Percentiles rank a stretch among this genome's conserved stretches.
Evolutionary conservation across 2,113 vertebrate genomes (phyloP).

Genomic region (Syngnathoides biaculeatus): DNA sequence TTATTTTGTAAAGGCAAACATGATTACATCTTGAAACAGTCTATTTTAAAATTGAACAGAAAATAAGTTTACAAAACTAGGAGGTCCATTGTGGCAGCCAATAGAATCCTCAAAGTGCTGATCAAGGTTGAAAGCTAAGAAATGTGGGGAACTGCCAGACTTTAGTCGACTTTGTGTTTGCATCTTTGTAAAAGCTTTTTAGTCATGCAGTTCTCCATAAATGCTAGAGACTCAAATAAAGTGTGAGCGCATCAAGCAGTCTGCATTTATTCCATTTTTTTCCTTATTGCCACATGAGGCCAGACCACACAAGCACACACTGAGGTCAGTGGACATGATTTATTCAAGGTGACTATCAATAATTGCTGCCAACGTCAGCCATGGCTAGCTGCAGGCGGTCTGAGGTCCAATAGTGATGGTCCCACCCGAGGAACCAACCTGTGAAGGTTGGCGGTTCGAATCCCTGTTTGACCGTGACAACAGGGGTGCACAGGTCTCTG

Average conservation of each 20-base stretch:
- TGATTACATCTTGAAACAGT: no score
- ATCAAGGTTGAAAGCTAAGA: no score
- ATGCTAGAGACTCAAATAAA: neutral
- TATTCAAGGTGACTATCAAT: slow-evolving; percentile 3
- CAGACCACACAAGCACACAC: no score
- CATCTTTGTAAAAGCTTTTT: neutral
- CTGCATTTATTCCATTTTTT: no score
- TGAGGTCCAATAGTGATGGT: slow-evolving; percentile 75
- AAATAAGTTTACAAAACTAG: no score
- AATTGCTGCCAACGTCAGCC: slow-evolving; percentile 41
- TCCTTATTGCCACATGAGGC: no score
- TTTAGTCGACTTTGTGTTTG: neutral
- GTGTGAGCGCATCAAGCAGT: neutral
- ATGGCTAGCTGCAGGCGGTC: slow-evolving; percentile 73
- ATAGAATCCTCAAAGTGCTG: no score
- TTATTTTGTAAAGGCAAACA: neutral
- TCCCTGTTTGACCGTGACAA: slow-evolving; percentile 75
- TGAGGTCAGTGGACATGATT: neutral
- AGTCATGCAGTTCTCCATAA: neutral
- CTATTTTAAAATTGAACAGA: neutral
- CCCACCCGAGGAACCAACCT: slow-evolving; percentile 92
- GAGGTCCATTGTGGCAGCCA: no score
- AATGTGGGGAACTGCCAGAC: neutral
- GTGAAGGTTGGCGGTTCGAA: slow-evolving; percentile 85
- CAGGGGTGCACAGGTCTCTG: slow-evolving; percentile 74